Conservation (phyloP, 2,113 vertebrate species). For the Argyrosomus japonicus region DNA sequence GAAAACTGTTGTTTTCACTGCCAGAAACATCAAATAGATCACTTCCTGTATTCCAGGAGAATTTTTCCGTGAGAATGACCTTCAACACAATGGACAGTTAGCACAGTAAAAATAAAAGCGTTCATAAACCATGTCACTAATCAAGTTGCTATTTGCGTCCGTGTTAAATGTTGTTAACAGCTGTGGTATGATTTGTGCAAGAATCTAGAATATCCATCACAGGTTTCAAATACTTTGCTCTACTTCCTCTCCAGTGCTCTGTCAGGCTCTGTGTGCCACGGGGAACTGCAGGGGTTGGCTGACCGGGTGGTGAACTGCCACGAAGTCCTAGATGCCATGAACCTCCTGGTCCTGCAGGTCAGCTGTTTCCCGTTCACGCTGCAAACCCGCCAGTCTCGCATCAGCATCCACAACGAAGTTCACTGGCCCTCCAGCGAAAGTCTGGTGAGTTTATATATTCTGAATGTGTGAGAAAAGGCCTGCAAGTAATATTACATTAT, state of each 20-base stretch:
- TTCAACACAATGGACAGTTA: slow-evolving; percentile 5
- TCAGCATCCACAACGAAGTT: slow-evolving; percentile 93
- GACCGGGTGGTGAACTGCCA: slow-evolving; percentile 97
- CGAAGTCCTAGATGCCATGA: slow-evolving; percentile 94
- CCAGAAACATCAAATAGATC: slow-evolving; percentile 29
- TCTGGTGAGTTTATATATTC: slow-evolving; percentile 83
- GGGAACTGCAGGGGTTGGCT: slow-evolving; percentile 94
- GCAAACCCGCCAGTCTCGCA: slow-evolving; percentile 95
- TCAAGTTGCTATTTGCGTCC: not conserved
- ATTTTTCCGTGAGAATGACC: slow-evolving; percentile 21
- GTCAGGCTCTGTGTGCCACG: slow-evolving; percentile 93
- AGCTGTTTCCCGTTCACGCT: slow-evolving; percentile 96
- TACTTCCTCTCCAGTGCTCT: slow-evolving; percentile 76
- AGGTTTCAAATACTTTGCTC: slow-evolving; percentile 9
- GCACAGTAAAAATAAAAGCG: slow-evolving; percentile 3
- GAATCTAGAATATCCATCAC: not conserved
- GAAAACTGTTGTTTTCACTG: slow-evolving; percentile 1
- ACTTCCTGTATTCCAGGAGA: slow-evolving; percentile 46
- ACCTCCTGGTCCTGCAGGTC: slow-evolving; percentile 98
- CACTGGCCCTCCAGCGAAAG: slow-evolving; percentile 90
- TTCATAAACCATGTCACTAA: not conserved
- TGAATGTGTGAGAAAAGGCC: not conserved
- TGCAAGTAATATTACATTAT: not conserved
- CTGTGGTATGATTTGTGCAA: not conserved
- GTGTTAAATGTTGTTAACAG: not conserved